These are phyloP conservation scores for Formica selysi DNA, from an alignment of 1,140 invertebrate species.

Conservation along the genomic window DNA sequence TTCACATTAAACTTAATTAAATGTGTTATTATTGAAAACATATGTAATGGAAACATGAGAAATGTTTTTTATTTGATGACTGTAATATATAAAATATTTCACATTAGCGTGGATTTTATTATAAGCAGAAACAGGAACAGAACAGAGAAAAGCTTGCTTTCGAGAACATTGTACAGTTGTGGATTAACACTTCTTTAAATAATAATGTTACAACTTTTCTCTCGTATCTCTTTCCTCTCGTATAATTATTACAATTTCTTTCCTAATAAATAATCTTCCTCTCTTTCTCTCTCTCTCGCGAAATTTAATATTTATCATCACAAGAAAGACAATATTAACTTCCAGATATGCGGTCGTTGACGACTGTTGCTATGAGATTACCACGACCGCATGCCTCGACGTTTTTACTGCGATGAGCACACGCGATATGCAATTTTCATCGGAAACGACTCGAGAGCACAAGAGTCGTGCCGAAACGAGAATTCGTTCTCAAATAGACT, in stretches of 20 bases:
- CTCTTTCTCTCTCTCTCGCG: too few species aligned
- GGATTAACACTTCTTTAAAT: background rate
- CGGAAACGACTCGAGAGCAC: conserved; percentile 8
- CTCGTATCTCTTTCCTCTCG: background rate
- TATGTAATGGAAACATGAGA: background rate
- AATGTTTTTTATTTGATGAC: background rate
- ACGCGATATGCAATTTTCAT: conserved; percentile 34
- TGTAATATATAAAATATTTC: conserved; percentile 7
- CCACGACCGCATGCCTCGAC: background rate
- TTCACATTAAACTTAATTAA: conserved; percentile 23
- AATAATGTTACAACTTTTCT: background rate
- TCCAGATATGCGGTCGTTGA: background rate
- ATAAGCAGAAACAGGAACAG: background rate
- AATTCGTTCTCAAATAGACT: conserved; percentile 4
- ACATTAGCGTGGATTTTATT: background rate
- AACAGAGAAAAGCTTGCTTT: background rate
- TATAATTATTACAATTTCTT: background rate
- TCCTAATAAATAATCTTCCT: background rate
- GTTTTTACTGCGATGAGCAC: background rate
- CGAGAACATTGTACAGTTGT: background rate
- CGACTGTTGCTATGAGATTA: conserved; percentile 12
- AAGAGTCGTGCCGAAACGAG: background rate
- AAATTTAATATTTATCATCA: conserved; percentile 18
- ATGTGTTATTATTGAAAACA: background rate
- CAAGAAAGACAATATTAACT: conserved; percentile 13